phyloP scores from a whole-genome alignment of 1,140 invertebrate species.

The Bombyx mandarina region DNA sequence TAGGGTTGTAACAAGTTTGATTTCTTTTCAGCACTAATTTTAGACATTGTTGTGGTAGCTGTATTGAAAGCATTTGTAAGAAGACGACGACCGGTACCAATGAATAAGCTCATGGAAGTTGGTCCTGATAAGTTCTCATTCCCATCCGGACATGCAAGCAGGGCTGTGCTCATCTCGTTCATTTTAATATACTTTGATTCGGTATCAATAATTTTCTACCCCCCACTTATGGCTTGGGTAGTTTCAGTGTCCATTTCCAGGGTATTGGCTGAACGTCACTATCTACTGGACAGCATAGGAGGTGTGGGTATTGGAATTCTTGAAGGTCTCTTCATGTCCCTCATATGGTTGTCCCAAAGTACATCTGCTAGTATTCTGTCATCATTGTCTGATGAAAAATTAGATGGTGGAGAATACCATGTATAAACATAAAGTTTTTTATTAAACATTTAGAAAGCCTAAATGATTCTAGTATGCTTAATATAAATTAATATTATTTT shows the following conservation, averaged over 20 bases:
- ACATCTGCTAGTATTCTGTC: conserved; percentile 49
- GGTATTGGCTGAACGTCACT: conserved; percentile 82
- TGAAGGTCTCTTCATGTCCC: conserved; percentile 77
- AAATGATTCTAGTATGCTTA: too few species aligned
- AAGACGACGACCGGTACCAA: conserved; percentile 79
- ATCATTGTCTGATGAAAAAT: conserved; percentile 57
- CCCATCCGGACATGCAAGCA: conserved; percentile 95
- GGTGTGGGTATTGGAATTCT: conserved; percentile 84
- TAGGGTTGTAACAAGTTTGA: background rate
- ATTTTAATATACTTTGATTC: conserved; percentile 79
- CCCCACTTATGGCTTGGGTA: conserved; percentile 82
- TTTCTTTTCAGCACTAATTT: conserved; percentile 81
- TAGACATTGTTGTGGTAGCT: conserved; percentile 89
- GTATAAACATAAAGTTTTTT: conserved; percentile 25
- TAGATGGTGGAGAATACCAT: conserved; percentile 61
- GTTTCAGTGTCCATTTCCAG: conserved; percentile 83
- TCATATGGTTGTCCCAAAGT: conserved; percentile 77
- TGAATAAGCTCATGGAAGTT: conserved; percentile 75
- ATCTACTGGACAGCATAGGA: conserved; percentile 86
- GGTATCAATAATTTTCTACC: conserved; percentile 72
- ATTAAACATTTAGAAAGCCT: background rate
- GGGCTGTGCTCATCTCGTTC: conserved; percentile 82
- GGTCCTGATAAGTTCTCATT: conserved; percentile 93
- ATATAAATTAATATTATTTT: too few species aligned
- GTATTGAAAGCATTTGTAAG: conserved; percentile 86